These are phyloP conservation scores for Stratiomys singularior DNA, from an alignment of 2,888 invertebrate species.

Conservation along the genomic window DNA sequence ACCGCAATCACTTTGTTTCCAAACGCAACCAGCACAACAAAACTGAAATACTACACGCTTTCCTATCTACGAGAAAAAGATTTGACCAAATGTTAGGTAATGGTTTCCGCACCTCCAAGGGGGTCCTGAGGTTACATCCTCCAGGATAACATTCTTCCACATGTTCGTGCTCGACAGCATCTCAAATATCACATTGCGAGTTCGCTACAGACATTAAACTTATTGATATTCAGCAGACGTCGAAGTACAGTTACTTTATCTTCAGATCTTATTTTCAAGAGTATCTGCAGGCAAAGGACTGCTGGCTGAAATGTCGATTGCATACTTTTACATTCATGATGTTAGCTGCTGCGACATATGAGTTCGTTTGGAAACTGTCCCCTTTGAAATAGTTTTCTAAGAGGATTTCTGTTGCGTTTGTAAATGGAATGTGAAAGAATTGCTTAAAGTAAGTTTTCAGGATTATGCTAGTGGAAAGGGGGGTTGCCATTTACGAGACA, in stretches of 20 bases:
- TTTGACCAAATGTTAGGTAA: too few species aligned
- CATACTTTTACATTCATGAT: conserved; percentile 15
- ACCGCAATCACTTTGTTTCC: too few species aligned
- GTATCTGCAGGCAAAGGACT: not conserved
- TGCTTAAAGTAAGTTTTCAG: too few species aligned
- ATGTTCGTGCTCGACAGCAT: not conserved
- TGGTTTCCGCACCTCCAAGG: too few species aligned
- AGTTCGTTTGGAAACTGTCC: conserved; percentile 16
- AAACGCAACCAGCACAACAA: too few species aligned
- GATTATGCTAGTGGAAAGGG: too few species aligned
- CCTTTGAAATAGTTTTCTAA: not conserved
- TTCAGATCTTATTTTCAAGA: not conserved
- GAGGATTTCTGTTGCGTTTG: not conserved
- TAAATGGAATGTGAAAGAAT: not conserved
- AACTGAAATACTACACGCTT: too few species aligned
- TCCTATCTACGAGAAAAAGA: too few species aligned
- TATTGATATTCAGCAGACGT: conserved; percentile 11
- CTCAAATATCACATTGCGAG: not conserved
- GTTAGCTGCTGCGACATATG: not conserved
- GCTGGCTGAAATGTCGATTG: not conserved
- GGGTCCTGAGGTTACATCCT: too few species aligned
- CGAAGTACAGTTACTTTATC: conserved; percentile 2
- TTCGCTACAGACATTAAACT: not conserved
- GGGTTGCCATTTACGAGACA: too few species aligned
- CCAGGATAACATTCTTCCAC: too few species aligned